Conservation (phyloP, 2,113 vertebrate genomes). For the Herpetotheres cachinnans region DNA sequence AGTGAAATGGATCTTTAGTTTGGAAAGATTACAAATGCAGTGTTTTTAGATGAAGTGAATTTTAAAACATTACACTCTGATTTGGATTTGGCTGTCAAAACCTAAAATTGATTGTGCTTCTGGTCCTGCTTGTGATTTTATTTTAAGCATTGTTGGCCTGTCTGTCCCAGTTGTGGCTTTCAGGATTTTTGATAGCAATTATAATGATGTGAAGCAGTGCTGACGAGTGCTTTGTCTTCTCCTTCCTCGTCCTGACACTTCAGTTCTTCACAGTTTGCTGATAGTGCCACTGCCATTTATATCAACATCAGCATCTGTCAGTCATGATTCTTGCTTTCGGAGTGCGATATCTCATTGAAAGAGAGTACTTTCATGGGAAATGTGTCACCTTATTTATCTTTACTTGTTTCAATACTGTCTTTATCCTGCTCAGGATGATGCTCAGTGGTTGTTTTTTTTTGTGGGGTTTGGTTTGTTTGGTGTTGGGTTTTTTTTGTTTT, state of each 20-base stretch:
- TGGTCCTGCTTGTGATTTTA: neutral
- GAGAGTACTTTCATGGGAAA: neutral
- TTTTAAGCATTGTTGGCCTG: neutral
- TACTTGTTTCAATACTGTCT: neutral
- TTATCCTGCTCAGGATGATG: neutral
- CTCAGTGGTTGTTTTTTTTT: neutral
- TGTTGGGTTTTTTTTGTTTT: too few relatives aligned
- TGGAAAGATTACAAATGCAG: neutral
- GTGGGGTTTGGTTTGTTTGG: too few relatives aligned
- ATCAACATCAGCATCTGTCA: neutral
- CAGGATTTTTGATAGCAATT: neutral
- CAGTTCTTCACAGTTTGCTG: neutral
- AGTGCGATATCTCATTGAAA: neutral
- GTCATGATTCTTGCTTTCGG: neutral
- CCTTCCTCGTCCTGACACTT: conserved; percentile 9
- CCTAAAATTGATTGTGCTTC: neutral
- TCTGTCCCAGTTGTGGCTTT: neutral
- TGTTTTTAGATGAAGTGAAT: neutral
- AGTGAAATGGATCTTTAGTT: neutral
- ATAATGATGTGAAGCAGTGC: neutral
- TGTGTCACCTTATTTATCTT: neutral
- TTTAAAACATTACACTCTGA: neutral
- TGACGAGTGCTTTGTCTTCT: conserved; percentile 9
- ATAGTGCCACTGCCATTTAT: neutral
- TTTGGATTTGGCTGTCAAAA: neutral